These are phyloP conservation scores for Ptilonorhynchus violaceus DNA, from an alignment of 2,113 vertebrate genomes.

Conservation along the genomic window DNA sequence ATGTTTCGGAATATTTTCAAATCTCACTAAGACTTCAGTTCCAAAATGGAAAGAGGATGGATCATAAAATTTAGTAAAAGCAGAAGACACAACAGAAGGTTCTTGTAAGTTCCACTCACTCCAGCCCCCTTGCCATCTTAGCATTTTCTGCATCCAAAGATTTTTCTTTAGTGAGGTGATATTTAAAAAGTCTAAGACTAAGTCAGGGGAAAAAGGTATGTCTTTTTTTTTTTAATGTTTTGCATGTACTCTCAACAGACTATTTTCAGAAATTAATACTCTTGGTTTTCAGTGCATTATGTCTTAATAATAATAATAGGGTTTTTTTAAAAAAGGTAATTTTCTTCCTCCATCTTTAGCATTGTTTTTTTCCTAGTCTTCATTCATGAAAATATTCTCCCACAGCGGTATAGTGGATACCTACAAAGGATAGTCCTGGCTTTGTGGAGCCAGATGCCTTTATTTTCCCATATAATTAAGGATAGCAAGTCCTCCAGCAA, in stretches of 20 bases:
- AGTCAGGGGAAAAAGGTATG: fast-evolving
- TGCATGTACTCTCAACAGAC: neutral
- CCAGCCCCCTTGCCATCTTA: neutral
- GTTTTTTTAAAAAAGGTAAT: fast-evolving
- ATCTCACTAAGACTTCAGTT: neutral
- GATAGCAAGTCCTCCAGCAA: neutral
- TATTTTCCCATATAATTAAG: neutral
- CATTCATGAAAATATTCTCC: neutral
- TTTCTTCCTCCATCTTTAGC: neutral
- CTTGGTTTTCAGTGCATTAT: neutral
- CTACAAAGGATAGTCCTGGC: neutral
- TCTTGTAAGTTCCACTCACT: neutral
- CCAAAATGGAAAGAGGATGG: neutral
- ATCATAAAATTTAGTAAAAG: neutral
- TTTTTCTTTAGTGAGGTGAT: neutral
- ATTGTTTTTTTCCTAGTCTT: neutral
- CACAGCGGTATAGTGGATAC: neutral
- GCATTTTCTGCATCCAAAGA: neutral
- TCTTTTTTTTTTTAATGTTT: neutral
- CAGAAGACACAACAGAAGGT: neutral
- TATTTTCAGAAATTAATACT: neutral
- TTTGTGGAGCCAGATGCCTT: neutral
- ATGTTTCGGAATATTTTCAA: neutral
- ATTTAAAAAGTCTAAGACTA: neutral
- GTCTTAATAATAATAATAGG: neutral